Base-by-base conservation (phyloP, 2,888 invertebrate genomes). In the Elmis aenea region DNA sequence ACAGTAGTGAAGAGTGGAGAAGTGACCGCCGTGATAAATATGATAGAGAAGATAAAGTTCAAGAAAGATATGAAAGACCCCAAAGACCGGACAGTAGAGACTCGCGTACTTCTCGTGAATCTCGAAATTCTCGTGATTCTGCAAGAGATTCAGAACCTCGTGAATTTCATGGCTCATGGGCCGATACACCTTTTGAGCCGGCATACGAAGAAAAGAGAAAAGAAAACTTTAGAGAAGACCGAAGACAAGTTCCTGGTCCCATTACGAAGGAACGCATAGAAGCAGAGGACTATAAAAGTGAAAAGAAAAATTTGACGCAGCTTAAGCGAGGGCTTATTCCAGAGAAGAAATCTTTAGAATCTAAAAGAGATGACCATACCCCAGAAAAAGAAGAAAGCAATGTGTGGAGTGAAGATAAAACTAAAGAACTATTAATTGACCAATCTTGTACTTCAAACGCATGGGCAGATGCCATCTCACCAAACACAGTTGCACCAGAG, bases 241-340 rank as follows among this genome's bases (percentile, higher is more conserved):
- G 69, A 13, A 63, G 74, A 32, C 67, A 69, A 41, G 73, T 76
- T n/a, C 75, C 76, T 1, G 76, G 75, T 10, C 76, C 78, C 1
- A 75, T 77, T 5, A 77, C 76, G 0, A 70, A 75, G 41, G 78
- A 79, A 35, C 73, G 75, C 47, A 66, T 79, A 10, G 77, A 76
- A 52, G 76, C 76, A 1, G 75, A 75, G 22, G 76, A 77, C 56
- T 51, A 69, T 23, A 67, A 70, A 43, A 63, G 57, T 15, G 72
- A 74, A 42, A 72, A 72, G 41, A 62, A 73, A 11, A 71, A 64
- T 46, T 58, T 75, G 36, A 74, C 71, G 2, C 73, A 73, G 45
- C 48, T 73, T 41, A 76, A 74, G 48, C 68, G 72, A n/a, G 65
- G 65, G 5, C 56, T 55, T 28, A 46, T 55, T 33, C 48, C 47